Evolutionary conservation across 2,888 invertebrate genomes (phyloP).

Genomic region (Nomada fabriciana): DNA sequence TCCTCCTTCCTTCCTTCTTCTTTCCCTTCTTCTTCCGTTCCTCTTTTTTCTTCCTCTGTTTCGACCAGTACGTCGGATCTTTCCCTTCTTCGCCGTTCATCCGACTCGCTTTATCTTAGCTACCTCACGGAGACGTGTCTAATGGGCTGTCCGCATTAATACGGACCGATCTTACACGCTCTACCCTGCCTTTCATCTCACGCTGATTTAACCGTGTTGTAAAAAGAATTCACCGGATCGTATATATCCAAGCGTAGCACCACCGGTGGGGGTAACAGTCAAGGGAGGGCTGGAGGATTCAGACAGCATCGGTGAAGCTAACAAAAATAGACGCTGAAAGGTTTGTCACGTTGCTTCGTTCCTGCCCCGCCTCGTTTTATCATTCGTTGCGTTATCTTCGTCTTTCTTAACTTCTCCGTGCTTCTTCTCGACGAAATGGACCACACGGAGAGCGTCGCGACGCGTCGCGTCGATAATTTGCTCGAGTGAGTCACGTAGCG

Average conservation of each 20-base stretch:
- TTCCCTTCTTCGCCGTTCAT: background rate
- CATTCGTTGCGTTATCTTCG: background rate
- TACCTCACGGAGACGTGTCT: constrained; percentile 64
- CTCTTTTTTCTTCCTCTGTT: background rate
- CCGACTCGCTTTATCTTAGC: constrained; percentile 23
- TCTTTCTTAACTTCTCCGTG: background rate
- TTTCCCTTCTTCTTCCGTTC: background rate
- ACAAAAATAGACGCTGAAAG: constrained; percentile 77
- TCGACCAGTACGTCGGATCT: background rate
- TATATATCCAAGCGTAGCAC: constrained; percentile 62
- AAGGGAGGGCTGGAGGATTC: constrained; percentile 28
- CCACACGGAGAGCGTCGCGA: constrained; percentile 11
- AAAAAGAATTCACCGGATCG: constrained; percentile 79
- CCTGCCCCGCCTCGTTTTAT: constrained; percentile 29
- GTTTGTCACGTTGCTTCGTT: constrained; percentile 57
- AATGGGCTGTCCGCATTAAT: constrained; percentile 73
- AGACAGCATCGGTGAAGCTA: constrained; percentile 53
- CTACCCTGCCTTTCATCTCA: constrained; percentile 76
- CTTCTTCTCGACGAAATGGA: constrained; percentile 8
- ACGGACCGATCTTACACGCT: constrained; percentile 67
- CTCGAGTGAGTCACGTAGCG: constrained; percentile 64
- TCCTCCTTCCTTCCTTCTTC: background rate
- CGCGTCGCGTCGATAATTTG: constrained; percentile 66
- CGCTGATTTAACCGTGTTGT: constrained; percentile 79
- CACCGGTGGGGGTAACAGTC: constrained; percentile 33